A percentile compares a stretch with the other conserved stretches of the same genome.
phyloP scores from a whole-genome alignment of 2,113 vertebrate species.

The Pluvianellus socialis region DNA sequence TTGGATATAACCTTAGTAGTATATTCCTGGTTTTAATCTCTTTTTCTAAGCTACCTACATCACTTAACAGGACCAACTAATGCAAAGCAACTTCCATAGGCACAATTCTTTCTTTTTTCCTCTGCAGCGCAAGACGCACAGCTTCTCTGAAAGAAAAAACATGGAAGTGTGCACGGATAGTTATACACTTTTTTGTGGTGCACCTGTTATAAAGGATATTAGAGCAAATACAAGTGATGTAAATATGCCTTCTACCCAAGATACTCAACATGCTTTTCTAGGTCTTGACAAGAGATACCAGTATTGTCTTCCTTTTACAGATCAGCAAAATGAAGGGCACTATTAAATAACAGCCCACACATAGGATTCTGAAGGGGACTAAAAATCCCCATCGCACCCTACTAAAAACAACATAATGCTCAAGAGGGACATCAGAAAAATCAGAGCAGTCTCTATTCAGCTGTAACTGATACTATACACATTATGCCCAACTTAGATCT shows the following conservation, averaged over 20 bases:
- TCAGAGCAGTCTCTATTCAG: neutral
- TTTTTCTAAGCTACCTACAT: neutral
- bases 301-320: neutral
- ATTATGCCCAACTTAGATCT: neutral
- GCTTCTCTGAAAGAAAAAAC: neutral
- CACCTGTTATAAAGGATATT: neutral
- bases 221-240: neutral
- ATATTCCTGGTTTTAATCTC: neutral
- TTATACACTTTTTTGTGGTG: neutral
- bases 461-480: neutral
- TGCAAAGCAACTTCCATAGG: neutral
- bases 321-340: neutral
- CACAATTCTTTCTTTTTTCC: neutral
- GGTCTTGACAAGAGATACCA: neutral
- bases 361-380: accelerated
- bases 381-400: neutral
- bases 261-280: neutral
- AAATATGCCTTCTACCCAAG: neutral
- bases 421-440: neutral
- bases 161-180: neutral
- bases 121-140: neutral
- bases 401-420: neutral
- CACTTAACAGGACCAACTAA: neutral
- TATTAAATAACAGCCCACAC: neutral
- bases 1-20: neutral